Percentiles rank a stretch among this genome's conserved stretches.
Evolutionary conservation across 2,888 invertebrate genomes (phyloP).

Genomic region (Plebejus melissa): DNA sequence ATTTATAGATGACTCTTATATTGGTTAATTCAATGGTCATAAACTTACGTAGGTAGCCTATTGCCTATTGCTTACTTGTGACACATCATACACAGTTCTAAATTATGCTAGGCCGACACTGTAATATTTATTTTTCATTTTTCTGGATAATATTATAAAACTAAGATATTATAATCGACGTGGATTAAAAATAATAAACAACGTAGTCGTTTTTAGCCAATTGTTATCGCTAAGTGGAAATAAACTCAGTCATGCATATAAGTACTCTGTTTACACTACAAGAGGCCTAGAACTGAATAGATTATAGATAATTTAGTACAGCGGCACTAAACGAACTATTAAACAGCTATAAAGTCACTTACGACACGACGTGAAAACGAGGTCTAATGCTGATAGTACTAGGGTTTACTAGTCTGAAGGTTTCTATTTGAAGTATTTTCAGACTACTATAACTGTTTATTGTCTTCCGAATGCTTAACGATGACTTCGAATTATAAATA

Average conservation of each 20-base stretch:
- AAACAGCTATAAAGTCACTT: not conserved
- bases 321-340: not conserved
- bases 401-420: not conserved
- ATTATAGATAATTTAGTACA: not conserved
- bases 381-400: not conserved
- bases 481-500: not conserved
- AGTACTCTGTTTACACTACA: not conserved
- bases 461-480: not conserved
- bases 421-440: not conserved
- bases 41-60: too few species aligned
- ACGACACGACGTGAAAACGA: not conserved
- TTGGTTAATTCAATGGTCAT: too few species aligned
- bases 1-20: too few species aligned
- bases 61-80: too few species aligned
- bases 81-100: too few species aligned
- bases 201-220: too few species aligned
- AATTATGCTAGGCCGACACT: too few species aligned
- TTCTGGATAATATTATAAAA: too few species aligned
- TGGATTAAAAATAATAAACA: too few species aligned
- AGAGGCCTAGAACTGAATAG: not conserved
- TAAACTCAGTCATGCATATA: not conserved
- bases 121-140: too few species aligned
- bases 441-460: not conserved
- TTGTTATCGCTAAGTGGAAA: not conserved
- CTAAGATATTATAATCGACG: too few species aligned